These are phyloP conservation scores for Drosophila austrosaltans DNA, from an alignment of 2,888 invertebrate genomes.

Conservation along the genomic window DNA sequence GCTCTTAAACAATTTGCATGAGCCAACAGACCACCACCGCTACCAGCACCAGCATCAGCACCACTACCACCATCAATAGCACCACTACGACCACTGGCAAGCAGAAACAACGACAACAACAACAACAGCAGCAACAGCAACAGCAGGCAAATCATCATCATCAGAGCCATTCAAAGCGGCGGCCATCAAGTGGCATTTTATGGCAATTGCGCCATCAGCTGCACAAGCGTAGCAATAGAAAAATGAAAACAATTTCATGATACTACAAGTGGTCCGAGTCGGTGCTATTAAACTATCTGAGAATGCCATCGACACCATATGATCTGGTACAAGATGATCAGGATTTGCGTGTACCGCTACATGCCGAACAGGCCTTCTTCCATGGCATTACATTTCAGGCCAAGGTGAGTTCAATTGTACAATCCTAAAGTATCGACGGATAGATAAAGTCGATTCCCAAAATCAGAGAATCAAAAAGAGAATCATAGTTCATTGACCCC, in stretches of 20 bases:
- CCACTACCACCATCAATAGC: slow-evolving; percentile 26
- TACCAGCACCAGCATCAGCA: slow-evolving; percentile 24
- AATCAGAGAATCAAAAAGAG: too few relatives aligned
- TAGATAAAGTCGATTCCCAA: too few relatives aligned
- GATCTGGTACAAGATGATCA: slow-evolving; percentile 98
- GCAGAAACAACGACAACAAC: slow-evolving; percentile 22
- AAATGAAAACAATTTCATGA: slow-evolving; percentile 84
- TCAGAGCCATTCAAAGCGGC: slow-evolving; percentile 42
- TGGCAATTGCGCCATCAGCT: slow-evolving; percentile 82
- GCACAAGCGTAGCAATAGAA: slow-evolving; percentile 83
- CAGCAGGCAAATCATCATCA: slow-evolving; percentile 19
- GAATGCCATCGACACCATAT: slow-evolving; percentile 94
- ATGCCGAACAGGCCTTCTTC: slow-evolving; percentile 97
- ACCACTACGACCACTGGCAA: slow-evolving; percentile 40
- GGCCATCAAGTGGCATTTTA: slow-evolving; percentile 77
- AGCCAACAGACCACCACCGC: slow-evolving; percentile 65
- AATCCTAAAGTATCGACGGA: too few relatives aligned
- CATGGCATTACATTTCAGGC: slow-evolving; percentile 98
- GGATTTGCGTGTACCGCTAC: slow-evolving; percentile 97
- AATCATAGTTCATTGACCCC: too few relatives aligned
- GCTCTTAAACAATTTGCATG: slow-evolving; percentile 79
- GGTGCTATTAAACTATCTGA: slow-evolving; percentile 84
- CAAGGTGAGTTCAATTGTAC: slow-evolving; percentile 88
- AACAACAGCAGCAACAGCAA: slow-evolving; percentile 30
- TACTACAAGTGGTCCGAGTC: slow-evolving; percentile 84